A percentile compares a stretch with the other conserved stretches of the same genome.
Conservation (phyloP, 2,113 vertebrate species). For the Hippocampus comes region DNA sequence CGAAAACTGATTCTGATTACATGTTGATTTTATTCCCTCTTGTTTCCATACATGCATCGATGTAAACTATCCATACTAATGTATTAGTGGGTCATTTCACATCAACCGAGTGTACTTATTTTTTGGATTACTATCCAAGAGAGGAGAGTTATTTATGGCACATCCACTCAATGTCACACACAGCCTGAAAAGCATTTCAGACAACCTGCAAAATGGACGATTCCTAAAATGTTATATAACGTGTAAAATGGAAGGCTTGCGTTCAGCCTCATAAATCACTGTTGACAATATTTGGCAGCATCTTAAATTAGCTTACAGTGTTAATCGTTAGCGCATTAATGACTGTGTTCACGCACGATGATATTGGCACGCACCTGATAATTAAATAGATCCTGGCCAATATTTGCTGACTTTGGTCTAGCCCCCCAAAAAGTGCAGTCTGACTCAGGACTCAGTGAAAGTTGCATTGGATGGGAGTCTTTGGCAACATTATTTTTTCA, state of each 20-base stretch:
- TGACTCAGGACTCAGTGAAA: slow-evolving; percentile 4
- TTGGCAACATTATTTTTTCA: not conserved
- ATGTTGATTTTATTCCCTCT: not conserved
- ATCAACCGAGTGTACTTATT: not conserved
- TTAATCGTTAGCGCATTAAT: slow-evolving; percentile 17
- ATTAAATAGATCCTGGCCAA: not conserved
- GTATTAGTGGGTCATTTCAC: not conserved
- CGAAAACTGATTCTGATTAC: not conserved
- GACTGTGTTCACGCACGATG: slow-evolving; percentile 22
- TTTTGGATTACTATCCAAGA: not conserved
- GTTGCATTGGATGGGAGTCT: not conserved
- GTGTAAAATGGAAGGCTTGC: slow-evolving; percentile 5
- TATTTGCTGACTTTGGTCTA: not conserved
- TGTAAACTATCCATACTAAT: not conserved
- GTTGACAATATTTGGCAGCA: slow-evolving; percentile 40
- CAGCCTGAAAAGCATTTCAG: not conserved
- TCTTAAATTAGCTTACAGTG: slow-evolving; percentile 33
- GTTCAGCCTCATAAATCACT: slow-evolving; percentile 26
- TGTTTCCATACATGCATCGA: slow-evolving; percentile 3
- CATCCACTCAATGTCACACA: slow-evolving; percentile 1
- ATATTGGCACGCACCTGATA: slow-evolving; percentile 9
- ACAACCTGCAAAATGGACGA: not conserved
- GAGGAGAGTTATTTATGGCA: not conserved
- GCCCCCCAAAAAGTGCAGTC: not conserved
- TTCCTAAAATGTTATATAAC: not conserved